Evolutionary conservation across 2,113 vertebrate genomes (phyloP).

Genomic region (Parotia lawesii): DNA sequence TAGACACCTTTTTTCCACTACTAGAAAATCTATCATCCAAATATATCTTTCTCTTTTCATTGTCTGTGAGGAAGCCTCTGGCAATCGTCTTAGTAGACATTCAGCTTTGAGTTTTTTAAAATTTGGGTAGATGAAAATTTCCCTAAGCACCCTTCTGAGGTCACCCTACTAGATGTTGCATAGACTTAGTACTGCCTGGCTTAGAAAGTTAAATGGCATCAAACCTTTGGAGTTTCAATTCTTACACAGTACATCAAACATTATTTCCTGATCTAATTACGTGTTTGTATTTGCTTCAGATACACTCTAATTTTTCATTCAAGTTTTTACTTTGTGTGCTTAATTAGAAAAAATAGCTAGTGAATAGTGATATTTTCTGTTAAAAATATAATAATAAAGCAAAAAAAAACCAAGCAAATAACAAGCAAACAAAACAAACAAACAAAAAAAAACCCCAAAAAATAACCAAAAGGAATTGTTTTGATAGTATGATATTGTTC

Average conservation of each 20-base stretch:
- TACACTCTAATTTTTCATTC: not conserved
- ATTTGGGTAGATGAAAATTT: not conserved
- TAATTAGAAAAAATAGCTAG: not conserved
- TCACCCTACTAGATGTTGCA: not conserved
- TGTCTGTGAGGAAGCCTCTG: not conserved
- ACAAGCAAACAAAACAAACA: not conserved
- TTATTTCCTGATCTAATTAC: not conserved
- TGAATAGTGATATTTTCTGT: not conserved
- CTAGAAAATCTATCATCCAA: not conserved
- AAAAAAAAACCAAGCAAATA: not conserved
- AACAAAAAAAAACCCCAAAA: not conserved
- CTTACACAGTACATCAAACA: fast-evolving
- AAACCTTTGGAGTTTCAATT: not conserved
- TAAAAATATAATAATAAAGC: no score
- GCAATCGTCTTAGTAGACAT: not conserved
- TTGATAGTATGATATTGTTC: not conserved
- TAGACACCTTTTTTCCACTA: not conserved
- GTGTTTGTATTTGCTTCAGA: not conserved
- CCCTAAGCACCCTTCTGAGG: not conserved
- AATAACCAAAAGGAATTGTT: not conserved
- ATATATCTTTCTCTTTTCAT: not conserved
- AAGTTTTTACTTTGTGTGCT: not conserved
- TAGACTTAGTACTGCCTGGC: not conserved
- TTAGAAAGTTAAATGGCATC: not conserved
- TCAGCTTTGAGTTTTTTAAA: not conserved